phyloP scores from a whole-genome alignment of 1,140 invertebrate genomes.

The Lepidostoma basale region DNA sequence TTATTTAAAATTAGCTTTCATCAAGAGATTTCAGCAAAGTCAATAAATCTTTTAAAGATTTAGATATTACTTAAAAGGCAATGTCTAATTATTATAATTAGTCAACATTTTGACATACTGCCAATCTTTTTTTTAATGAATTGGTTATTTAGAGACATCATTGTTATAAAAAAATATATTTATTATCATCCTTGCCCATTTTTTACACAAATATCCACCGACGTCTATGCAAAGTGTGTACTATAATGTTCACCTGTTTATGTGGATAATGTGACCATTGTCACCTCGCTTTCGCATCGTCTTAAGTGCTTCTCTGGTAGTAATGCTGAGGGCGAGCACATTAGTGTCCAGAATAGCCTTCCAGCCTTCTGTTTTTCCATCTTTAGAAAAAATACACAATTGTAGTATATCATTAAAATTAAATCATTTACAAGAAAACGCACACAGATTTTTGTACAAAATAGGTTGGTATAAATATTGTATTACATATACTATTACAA shows the following conservation, averaged over 20 bases:
- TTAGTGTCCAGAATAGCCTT: conserved; percentile 54
- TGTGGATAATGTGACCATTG: conserved; percentile 70
- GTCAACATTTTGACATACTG: conserved; percentile 18
- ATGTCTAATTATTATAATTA: too few species aligned
- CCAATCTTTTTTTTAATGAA: neutral
- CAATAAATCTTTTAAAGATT: too few species aligned
- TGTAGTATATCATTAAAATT: neutral
- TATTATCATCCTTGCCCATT: neutral
- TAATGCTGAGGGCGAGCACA: conserved; percentile 63
- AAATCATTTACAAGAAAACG: neutral
- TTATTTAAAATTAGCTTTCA: too few species aligned
- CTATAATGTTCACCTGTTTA: conserved; percentile 61
- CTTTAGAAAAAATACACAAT: conserved; percentile 2
- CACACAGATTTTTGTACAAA: too few species aligned
- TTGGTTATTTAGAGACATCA: neutral
- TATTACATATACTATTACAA: too few species aligned
- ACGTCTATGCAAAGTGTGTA: neutral
- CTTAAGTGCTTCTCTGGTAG: conserved; percentile 62
- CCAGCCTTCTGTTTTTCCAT: conserved; percentile 1
- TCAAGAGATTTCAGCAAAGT: too few species aligned
- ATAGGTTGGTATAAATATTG: too few species aligned
- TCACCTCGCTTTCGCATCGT: conserved; percentile 64
- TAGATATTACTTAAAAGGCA: too few species aligned
- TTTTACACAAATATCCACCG: neutral
- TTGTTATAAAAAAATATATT: neutral